phyloP scores from a whole-genome alignment of 2,888 invertebrate genomes.

The Geotrupes spiniger region DNA sequence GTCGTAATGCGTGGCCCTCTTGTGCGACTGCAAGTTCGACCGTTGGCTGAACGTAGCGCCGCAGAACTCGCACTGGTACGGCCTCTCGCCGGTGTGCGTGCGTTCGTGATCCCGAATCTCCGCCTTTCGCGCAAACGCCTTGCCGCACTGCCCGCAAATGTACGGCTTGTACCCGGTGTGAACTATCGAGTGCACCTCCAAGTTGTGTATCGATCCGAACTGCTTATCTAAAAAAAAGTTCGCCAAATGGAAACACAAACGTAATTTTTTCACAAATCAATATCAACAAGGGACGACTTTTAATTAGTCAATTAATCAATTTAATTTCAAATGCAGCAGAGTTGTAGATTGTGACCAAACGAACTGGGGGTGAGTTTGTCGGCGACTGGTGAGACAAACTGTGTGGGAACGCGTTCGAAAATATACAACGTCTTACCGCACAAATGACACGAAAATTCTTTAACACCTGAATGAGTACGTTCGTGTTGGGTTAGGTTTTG shows the following conservation, averaged over 20 bases:
- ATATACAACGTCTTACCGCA: conserved; percentile 70
- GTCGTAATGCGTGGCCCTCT: conserved; percentile 73
- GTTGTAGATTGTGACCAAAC: no score
- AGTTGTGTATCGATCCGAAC: conserved; percentile 74
- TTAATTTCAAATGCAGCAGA: no score
- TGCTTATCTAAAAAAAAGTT: conserved; percentile 58
- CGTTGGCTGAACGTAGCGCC: conserved; percentile 77
- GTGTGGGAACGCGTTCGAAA: no score
- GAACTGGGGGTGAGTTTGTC: no score
- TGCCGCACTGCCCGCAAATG: conserved; percentile 67
- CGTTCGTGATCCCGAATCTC: conserved; percentile 79
- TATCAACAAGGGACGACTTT: no score
- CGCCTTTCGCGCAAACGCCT: conserved; percentile 72
- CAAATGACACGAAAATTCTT: conserved; percentile 65
- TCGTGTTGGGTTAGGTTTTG: conserved; percentile 75
- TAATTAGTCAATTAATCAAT: no score
- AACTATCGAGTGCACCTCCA: conserved; percentile 74
- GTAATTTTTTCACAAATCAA: no score
- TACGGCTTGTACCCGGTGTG: conserved; percentile 74
- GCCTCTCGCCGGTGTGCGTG: conserved; percentile 78
- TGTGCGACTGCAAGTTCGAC: conserved; percentile 78
- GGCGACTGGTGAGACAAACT: no score
- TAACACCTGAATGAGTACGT: conserved; percentile 68
- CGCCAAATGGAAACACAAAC: no score
- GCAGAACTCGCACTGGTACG: conserved; percentile 76